Evolutionary conservation across 2,888 invertebrate species (phyloP), one percentile per base, ranked within the genome.

Genomic region (Volucella inanis): DNA sequence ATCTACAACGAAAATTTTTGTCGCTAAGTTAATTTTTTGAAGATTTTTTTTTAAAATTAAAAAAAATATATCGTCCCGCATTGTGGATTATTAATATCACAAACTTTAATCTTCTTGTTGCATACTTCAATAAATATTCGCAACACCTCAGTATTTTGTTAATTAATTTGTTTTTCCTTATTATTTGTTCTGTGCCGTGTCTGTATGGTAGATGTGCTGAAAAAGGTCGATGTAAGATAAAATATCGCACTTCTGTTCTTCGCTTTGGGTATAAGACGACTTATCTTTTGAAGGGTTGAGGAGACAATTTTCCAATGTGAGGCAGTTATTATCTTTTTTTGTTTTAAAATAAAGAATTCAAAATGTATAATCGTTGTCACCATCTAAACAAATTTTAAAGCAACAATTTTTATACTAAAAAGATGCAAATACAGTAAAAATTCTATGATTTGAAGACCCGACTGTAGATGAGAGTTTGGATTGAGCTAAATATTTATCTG

Each of bases 111-210:
- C 71, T 65, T 11, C 18, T 71, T 57, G 55, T 52, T 80, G 71
- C 80, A 67, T 76, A 50, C 50, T 76, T 18, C 64, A 76, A 80
- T 85, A 76, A 85, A 85, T 85, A 72, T 80, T 67, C 59, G 31
- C 67, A 80, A 76, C 84, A 85, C 84, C 80, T 85, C 62, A 50
- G 47, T 76, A 55, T 75, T 80, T 67, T 79, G 71, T 80, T 80
- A 85, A 85, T 76, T 76, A 84, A 84, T 80, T 80, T 80, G 75
- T 71, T 67, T 72, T 82, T 71, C 67, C 75, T 79, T 71, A 62
- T 67, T 70, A 74, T 70, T 61, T 18, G 15, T 47, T 8, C 43
- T 59, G 57, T 31, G 31, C 6, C 31, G 4, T 6, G 31, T 31
- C 31, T 4, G 31, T 49, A 9, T 22, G n/a, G 61, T 11, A n/a